A percentile compares a stretch with the other conserved stretches of the same genome.
Evolutionary conservation across 1,140 invertebrate genomes (phyloP).

Genomic region (Zaprionus taronus): DNA sequence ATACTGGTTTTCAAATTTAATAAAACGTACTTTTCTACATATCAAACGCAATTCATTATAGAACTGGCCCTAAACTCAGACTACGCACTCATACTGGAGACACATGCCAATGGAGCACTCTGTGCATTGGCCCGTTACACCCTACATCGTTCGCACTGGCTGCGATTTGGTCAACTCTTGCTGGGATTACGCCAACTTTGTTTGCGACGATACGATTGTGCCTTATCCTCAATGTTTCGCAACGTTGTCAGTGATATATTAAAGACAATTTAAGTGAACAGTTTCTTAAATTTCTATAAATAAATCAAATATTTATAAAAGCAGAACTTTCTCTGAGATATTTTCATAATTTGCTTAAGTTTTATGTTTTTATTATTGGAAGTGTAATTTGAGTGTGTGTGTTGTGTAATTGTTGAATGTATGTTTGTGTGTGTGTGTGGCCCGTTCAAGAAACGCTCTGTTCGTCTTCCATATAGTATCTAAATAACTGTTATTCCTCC

Average conservation of each 20-base stretch:
- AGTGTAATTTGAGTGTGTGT: conserved; percentile 35
- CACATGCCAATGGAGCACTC: conserved; percentile 69
- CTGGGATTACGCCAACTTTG: conserved; percentile 73
- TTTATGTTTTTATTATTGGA: conserved; percentile 53
- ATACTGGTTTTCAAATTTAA: no score
- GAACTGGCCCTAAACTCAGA: conserved; percentile 68
- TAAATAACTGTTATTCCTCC: conserved; percentile 85
- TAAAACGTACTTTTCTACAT: background rate
- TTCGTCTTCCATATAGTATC: conserved; percentile 57
- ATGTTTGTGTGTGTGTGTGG: conserved; percentile 12
- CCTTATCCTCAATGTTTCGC: conserved; percentile 70
- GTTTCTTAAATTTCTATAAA: conserved; percentile 1
- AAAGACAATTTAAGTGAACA: conserved; percentile 53
- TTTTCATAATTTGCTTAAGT: conserved; percentile 20
- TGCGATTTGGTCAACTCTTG: conserved; percentile 76
- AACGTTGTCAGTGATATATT: conserved; percentile 73
- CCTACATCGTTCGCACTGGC: conserved; percentile 71
- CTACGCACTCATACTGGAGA: conserved; percentile 64
- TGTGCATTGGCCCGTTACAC: conserved; percentile 75
- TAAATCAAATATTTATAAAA: conserved; percentile 1
- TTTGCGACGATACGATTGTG: conserved; percentile 69
- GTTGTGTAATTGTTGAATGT: conserved; percentile 13
- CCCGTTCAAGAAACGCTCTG: conserved; percentile 37
- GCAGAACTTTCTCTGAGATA: background rate
- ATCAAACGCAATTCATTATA: conserved; percentile 16